Conservation (phyloP, 2,797 vertebrate genomes). For the Cossypha niveicapilla region DNA sequence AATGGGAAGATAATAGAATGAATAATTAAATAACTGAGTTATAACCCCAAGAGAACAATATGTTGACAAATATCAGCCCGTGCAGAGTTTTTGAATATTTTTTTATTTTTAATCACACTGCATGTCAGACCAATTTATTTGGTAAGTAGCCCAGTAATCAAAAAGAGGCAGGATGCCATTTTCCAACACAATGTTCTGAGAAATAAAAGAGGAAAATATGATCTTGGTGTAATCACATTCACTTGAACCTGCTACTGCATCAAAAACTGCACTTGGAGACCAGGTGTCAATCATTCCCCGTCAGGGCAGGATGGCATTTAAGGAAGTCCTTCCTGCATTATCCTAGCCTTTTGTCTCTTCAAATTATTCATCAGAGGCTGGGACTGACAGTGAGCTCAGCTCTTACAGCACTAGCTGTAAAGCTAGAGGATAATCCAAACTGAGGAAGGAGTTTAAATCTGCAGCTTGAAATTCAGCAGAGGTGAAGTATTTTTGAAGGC, state of each 20-base stretch:
- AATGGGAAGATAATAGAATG: conserved; percentile 11
- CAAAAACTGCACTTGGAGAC: not conserved
- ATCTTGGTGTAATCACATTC: not conserved
- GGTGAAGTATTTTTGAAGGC: not conserved
- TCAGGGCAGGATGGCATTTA: not conserved
- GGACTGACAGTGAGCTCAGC: not conserved
- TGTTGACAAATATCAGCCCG: not conserved
- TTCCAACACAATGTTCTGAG: not conserved
- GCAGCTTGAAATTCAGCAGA: not conserved
- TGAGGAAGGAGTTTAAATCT: not conserved
- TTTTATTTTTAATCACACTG: not conserved
- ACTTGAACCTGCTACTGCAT: not conserved
- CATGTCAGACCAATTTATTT: not conserved
- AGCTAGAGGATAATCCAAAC: not conserved
- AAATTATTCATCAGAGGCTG: not conserved
- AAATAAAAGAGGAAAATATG: not conserved
- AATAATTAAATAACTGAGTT: not conserved
- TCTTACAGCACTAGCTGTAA: not conserved
- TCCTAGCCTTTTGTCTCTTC: not conserved
- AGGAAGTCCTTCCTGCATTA: not conserved
- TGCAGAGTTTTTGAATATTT: not conserved
- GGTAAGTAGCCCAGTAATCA: not conserved
- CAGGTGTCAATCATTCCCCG: not conserved
- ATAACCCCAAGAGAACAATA: not conserved
- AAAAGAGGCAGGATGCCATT: not conserved